A percentile compares a stretch with the other conserved stretches of the same genome.
Evolutionary conservation across 2,113 vertebrate species (phyloP).

Genomic region (Jacana jacana): DNA sequence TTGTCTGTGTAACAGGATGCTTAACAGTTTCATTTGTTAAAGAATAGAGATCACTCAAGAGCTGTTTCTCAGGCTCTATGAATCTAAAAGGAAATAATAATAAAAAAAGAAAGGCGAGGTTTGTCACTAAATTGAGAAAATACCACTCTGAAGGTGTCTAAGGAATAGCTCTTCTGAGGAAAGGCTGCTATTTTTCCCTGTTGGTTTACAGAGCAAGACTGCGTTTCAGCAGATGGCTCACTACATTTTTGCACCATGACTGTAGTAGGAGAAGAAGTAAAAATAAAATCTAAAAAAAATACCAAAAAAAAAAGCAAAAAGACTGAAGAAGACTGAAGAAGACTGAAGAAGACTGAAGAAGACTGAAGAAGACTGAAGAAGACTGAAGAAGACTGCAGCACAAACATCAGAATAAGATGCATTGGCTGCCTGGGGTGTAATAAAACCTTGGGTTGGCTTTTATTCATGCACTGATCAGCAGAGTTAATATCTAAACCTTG

Average conservation of each 20-base stretch:
- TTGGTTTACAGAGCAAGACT: conserved; percentile 7
- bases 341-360: too few species aligned
- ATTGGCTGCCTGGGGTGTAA: background rate
- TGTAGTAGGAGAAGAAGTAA: background rate
- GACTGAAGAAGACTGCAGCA: background rate
- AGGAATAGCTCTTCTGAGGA: background rate
- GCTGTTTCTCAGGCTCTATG: background rate
- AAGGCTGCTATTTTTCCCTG: conserved; percentile 5
- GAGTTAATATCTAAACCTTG: background rate
- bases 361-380: too few species aligned
- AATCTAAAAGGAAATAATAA: background rate
- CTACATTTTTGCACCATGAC: conserved; percentile 31
- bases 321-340: too few species aligned
- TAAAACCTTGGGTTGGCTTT: background rate
- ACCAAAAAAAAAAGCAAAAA: background rate
- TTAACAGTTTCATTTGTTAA: background rate
- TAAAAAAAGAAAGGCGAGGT: background rate
- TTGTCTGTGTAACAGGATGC: background rate
- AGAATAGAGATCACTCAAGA: background rate
- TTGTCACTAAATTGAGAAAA: background rate
- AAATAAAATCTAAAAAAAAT: background rate
- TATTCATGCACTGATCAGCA: background rate
- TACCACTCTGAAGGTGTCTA: background rate
- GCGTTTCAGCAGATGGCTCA: conserved; percentile 50
- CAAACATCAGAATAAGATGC: background rate